Evolutionary conservation across 2,797 vertebrate species (phyloP), one percentile per base, ranked within the genome.

Genomic region (Xiphophorus birchmanni): DNA sequence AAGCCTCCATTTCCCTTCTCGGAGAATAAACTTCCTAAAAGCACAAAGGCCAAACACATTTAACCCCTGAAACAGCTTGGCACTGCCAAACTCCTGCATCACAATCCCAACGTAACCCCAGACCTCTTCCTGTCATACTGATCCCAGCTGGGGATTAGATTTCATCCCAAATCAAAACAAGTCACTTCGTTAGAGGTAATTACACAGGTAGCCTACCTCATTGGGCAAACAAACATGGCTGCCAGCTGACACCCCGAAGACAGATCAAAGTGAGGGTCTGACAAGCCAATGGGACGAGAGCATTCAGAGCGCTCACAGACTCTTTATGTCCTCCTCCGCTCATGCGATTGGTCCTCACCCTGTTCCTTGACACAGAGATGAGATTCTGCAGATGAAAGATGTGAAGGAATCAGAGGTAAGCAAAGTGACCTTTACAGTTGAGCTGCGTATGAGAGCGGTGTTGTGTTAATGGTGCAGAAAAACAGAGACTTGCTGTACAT

Each of bases 131-230:
- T 88, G 88, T 83, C 90, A 56, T 88, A 92, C 89, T 93, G 76
- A 92, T 93, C 88, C 87, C 26, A 15, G 75, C 87, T 17, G 65
- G 60, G 91, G 93, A 92, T 95, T 92, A 91, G 78, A 94, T 94
- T 95, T 94, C 95, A 93, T 86, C 74, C 88, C 88, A 85, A 94
- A 95, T 95, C 95, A 94, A 94, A 96, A 96, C 95, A 96, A 95
- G 93, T 93, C 94, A 94, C 94, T 94, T 95, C 92, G 88, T 95
- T 95, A 94, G 93, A 93, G 90, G 92, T 93, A 94, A 95, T 95
- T 95, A 94, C 94, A 92, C 92, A 94, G 93, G 93, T 95, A 94
- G 92, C 86, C 91, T 90, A 91, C 89, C 94, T 91, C 90, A 48
- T 89, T 89, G 84, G 87, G 91, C 87, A 95, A 96, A 95, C 94